Percentiles rank a stretch among this genome's conserved stretches.
phyloP scores from a whole-genome alignment of 1,140 invertebrate species.

The Caerostris darwini region DNA sequence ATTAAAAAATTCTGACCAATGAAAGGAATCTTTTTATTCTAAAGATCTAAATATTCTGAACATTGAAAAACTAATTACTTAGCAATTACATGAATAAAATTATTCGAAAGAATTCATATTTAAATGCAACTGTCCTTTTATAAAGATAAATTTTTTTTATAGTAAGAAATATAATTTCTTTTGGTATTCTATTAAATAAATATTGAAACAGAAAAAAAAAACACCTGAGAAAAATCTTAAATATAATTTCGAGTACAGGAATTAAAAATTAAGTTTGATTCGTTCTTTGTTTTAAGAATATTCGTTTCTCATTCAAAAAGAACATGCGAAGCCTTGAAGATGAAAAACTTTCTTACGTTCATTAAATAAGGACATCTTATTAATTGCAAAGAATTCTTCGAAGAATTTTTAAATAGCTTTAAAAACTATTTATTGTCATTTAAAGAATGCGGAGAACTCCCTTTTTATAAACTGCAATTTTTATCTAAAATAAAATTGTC shows the following conservation, averaged over 20 bases:
- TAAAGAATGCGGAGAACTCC: not conserved
- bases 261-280: not conserved
- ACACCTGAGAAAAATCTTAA: not conserved
- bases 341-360: not conserved
- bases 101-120: not conserved
- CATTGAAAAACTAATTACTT: constrained; percentile 22
- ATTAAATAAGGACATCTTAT: not conserved
- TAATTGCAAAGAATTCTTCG: not conserved
- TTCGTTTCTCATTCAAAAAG: not conserved
- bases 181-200: not conserved
- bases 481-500: not conserved
- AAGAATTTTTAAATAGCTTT: not conserved
- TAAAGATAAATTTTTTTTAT: not conserved
- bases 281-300: not conserved
- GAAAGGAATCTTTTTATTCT: too few relatives aligned
- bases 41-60: not conserved
- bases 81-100: not conserved
- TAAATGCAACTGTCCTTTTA: not conserved
- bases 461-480: not conserved
- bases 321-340: too few relatives aligned
- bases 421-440: not conserved
- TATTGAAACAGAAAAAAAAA: not conserved
- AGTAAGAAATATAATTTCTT: not conserved
- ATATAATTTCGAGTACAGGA: not conserved
- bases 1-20: too few relatives aligned